Conservation (phyloP, 1,140 invertebrate genomes). For the Trichonephila clavata region DNA sequence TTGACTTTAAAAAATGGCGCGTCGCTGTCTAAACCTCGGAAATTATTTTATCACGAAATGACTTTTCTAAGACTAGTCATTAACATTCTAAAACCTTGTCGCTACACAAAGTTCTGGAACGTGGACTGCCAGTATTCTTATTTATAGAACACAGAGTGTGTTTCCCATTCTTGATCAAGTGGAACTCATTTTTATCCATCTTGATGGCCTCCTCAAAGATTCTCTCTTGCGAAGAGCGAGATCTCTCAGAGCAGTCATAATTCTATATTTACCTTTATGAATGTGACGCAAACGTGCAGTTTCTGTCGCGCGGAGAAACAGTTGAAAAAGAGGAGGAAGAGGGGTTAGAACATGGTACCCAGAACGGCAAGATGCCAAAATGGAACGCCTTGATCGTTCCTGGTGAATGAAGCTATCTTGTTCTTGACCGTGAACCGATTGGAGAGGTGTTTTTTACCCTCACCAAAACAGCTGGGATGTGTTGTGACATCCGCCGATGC, state of each 20-base stretch:
- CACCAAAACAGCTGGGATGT: not conserved
- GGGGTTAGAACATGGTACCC: no score
- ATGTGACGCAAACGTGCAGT: conserved; percentile 17
- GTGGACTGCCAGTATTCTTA: not conserved
- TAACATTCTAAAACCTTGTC: not conserved
- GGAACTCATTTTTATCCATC: conserved; percentile 1
- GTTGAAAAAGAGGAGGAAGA: not conserved
- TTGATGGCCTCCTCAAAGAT: not conserved
- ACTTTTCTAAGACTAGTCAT: no score
- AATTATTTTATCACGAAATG: no score
- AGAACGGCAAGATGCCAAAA: conserved; percentile 1
- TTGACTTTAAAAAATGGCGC: no score
- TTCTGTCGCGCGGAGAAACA: not conserved
- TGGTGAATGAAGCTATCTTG: not conserved
- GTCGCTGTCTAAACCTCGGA: no score
- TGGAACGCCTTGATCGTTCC: not conserved
- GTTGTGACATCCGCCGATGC: not conserved
- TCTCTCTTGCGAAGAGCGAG: no score
- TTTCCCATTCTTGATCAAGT: not conserved
- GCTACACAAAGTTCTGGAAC: not conserved
- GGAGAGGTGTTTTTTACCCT: not conserved
- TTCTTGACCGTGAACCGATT: conserved; percentile 11
- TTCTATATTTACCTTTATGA: conserved; percentile 32
- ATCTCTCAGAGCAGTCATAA: not conserved
- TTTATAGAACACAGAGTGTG: not conserved